Percentiles rank a stretch among this genome's conserved stretches.
phyloP scores from a whole-genome alignment of 2,797 vertebrate genomes.

The Bradypodion pumilum region DNA sequence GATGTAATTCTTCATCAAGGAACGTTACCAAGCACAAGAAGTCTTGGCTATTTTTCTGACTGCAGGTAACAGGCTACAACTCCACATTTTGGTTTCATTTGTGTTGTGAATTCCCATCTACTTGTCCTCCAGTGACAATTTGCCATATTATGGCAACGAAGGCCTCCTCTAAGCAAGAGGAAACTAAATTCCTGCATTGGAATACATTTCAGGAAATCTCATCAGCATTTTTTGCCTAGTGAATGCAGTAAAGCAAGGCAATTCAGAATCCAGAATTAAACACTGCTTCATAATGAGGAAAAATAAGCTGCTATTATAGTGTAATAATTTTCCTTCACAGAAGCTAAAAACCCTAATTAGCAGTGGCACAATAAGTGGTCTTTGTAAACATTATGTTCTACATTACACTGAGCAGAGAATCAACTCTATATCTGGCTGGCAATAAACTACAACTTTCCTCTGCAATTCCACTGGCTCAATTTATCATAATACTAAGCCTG shows the following conservation, averaged over 20 bases:
- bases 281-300: background rate
- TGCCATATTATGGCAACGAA: background rate
- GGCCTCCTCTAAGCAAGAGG: too few relatives aligned
- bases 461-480: background rate
- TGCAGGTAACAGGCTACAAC: background rate
- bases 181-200: too few relatives aligned
- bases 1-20: background rate
- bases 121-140: background rate
- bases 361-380: background rate
- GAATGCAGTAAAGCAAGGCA: background rate
- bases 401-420: background rate
- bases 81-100: background rate
- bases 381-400: background rate
- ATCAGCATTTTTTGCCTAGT: background rate
- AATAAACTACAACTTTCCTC: background rate
- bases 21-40: background rate
- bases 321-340: background rate
- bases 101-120: background rate
- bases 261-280: background rate
- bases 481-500: background rate
- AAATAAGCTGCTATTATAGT: background rate
- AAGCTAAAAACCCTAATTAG: background rate
- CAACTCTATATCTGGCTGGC: background rate
- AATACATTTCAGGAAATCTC: constrained; percentile 6
- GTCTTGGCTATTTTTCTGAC: background rate